Base-by-base conservation (phyloP, 2,113 vertebrate genomes). In the Pseudolaguvia tuberculata region DNA sequence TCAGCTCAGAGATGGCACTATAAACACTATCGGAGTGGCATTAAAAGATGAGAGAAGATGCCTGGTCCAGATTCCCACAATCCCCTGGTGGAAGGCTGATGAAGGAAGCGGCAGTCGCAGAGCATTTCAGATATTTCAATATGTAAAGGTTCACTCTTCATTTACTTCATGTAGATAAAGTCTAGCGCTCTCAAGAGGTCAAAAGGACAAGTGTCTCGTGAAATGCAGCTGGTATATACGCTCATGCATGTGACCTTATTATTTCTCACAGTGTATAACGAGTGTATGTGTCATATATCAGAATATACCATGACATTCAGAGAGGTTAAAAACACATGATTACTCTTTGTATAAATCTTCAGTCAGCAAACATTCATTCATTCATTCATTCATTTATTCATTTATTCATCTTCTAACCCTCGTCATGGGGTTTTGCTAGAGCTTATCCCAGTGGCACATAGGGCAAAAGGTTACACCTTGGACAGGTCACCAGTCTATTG, bases 61-160 rank as follows among this genome's bases (percentile, higher is more conserved):
- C 17, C 59, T 48, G 47, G 20, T 72, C 5, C 25, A 59, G 55
- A 72, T 59, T 50, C 59, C 25, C 70, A 15, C 56, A 35, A 45
- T 45, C 12, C 70, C 56, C 23, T 15, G 14, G 18, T 50, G 17
- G 56, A 50, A 61, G 18, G 23, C 70, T 59, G 23, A 50, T 27
- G 18, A 20, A 72, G 70, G 31, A 70, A 55, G 21, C 14, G 42
- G 21, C 14, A 10, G 21, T 25, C 62, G 25, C 39, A 9, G 35
- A 21, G n/a, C 12, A 39, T n/a, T 18, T 11, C 62, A 47, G 47
- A 65, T 47, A 47, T 65, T 47, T 6, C 23, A 39, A 35, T 6
- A 35, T 3, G 31, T 35, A 6, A 35, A 35, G 31, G 31, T 35
- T 4, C 31, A 35, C 3, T 6, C 31, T 35, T 35, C 31, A 35